phyloP scores from a whole-genome alignment of 2,113 vertebrate species.

The Cariama cristata region DNA sequence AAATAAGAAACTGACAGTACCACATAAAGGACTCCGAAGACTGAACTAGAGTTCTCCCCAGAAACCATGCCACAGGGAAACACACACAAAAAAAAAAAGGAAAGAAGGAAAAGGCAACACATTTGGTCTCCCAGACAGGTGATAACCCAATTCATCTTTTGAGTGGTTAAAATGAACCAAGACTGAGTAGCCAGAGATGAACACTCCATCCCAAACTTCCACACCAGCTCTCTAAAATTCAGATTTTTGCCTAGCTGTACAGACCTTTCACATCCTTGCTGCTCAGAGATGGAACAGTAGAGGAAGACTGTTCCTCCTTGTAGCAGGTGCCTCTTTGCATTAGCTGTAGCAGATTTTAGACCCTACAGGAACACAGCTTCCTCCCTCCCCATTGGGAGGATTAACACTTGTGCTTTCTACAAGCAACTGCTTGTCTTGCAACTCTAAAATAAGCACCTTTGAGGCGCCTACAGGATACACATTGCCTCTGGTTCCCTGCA shows the following conservation, averaged over 20 bases:
- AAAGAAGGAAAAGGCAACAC: background rate
- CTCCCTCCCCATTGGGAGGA: conserved; percentile 21
- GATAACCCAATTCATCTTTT: background rate
- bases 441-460: conserved; percentile 46
- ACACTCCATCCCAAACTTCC: background rate
- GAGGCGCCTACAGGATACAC: background rate
- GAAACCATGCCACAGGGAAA: background rate
- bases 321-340: conserved; percentile 47
- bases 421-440: conserved; percentile 59
- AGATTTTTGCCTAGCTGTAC: background rate
- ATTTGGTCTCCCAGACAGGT: background rate
- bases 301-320: background rate
- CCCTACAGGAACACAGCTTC: conserved; percentile 17
- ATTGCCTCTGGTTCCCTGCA: conserved; percentile 3
- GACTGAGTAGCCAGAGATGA: background rate
- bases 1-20: conserved; percentile 7
- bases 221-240: background rate
- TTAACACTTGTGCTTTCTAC: conserved; percentile 54
- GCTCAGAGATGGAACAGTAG: background rate
- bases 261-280: background rate
- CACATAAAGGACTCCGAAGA: background rate
- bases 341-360: background rate
- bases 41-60: background rate
- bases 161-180: background rate
- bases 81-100: background rate